Conservation (phyloP, 2,888 invertebrate species). For the Clitarchus hookeri region DNA sequence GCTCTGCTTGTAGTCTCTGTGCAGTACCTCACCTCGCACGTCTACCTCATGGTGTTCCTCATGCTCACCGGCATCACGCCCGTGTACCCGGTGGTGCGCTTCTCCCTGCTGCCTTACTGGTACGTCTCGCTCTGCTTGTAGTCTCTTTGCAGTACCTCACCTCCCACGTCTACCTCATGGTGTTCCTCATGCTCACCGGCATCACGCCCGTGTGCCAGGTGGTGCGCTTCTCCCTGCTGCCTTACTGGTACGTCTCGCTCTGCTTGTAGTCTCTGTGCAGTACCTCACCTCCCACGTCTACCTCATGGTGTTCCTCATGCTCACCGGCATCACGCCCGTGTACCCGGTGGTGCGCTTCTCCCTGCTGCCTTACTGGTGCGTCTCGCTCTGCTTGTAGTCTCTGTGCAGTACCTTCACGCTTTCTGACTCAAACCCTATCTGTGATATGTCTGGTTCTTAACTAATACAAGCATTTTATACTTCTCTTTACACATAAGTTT, state of each 20-base stretch:
- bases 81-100: constrained; percentile 78
- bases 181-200: constrained; percentile 86
- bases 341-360: constrained; percentile 76
- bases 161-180: constrained; percentile 96
- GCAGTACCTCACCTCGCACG: constrained; percentile 97
- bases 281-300: constrained; percentile 98
- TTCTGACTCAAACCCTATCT: no score
- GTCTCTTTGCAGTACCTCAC: no score
- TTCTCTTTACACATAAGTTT: no score
- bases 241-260: constrained; percentile 91
- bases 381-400: no score
- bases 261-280: no score
- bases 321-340: constrained; percentile 88
- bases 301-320: constrained; percentile 88
- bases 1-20: no score
- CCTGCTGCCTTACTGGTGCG: constrained; percentile 91
- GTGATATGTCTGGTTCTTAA: no score
- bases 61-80: constrained; percentile 89
- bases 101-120: constrained; percentile 83
- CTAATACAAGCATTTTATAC: no score
- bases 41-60: constrained; percentile 93
- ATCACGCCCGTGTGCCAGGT: constrained; percentile 87
- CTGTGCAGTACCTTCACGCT: no score
- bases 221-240: constrained; percentile 73
- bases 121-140: constrained; percentile 85